phyloP scores from a whole-genome alignment of 1,140 invertebrate species.

The Drusus annulatus region DNA sequence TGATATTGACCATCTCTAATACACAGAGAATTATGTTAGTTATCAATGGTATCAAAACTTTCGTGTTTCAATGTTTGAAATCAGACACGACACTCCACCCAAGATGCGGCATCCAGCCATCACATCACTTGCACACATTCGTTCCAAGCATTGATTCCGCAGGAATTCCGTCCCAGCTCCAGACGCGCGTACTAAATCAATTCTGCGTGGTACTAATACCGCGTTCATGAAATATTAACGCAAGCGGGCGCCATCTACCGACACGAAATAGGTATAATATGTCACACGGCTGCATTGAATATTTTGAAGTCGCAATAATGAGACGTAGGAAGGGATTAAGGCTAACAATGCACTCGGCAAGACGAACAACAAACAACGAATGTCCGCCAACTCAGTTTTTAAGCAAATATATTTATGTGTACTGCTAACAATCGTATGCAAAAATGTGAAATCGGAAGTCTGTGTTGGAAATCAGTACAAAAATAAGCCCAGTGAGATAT shows the following conservation, averaged over 20 bases:
- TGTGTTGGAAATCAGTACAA: no score
- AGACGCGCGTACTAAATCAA: constrained; percentile 10
- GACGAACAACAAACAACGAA: constrained; percentile 8
- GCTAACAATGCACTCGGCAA: background rate
- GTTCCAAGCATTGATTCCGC: background rate
- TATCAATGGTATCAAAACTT: no score
- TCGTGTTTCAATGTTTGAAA: no score
- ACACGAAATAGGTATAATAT: no score
- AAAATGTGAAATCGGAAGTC: background rate
- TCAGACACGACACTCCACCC: no score
- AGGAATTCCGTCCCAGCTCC: background rate
- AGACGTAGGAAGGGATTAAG: constrained; percentile 14
- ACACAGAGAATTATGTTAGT: no score
- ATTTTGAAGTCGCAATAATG: constrained; percentile 8
- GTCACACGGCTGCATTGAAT: background rate
- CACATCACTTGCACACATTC: background rate
- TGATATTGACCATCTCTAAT: no score
- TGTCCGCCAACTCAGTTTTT: constrained; percentile 12
- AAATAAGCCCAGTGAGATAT: no score
- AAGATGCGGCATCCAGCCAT: no score
- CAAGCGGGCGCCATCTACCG: no score
- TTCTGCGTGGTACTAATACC: constrained; percentile 11
- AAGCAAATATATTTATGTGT: constrained; percentile 1
- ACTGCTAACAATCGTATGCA: constrained; percentile 13
- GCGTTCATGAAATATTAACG: background rate